These are phyloP conservation scores for Yponomeuta plumbellus DNA, from an alignment of 2,888 invertebrate species.

Conservation along the genomic window DNA sequence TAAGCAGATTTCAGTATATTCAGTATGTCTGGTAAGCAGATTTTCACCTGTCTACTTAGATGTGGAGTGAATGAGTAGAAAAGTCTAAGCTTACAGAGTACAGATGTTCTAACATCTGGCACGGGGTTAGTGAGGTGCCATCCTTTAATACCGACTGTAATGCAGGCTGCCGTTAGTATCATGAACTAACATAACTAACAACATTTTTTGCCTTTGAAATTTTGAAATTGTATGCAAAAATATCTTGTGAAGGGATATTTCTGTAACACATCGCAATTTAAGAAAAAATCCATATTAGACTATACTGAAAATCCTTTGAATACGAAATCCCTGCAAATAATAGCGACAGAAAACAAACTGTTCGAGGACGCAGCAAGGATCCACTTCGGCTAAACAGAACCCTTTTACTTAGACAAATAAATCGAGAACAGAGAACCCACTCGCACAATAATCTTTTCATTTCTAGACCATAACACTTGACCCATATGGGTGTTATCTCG, in stretches of 20 bases:
- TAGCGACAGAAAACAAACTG: background rate
- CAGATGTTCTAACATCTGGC: background rate
- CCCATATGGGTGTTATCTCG: conserved; percentile 58
- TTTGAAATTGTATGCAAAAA: too few relatives aligned
- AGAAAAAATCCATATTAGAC: too few relatives aligned
- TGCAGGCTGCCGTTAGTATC: background rate
- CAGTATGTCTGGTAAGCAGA: too few relatives aligned
- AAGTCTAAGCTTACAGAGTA: background rate
- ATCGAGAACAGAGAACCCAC: background rate
- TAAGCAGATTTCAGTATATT: conserved; percentile 44
- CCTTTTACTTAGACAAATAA: conserved; percentile 8
- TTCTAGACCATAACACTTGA: conserved; percentile 38
- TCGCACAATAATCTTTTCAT: conserved; percentile 13
- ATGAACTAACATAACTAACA: too few relatives aligned
- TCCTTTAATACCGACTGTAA: background rate
- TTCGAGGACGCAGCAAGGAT: background rate
- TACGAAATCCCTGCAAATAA: background rate
- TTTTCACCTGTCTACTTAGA: conserved; percentile 17
- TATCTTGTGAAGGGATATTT: too few relatives aligned
- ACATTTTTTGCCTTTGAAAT: too few relatives aligned
- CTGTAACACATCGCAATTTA: too few relatives aligned
- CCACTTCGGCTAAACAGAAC: conserved; percentile 6
- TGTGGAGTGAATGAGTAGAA: background rate
- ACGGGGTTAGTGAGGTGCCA: background rate
- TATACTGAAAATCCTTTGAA: too few relatives aligned